Percentiles rank a stretch among this genome's conserved stretches.
These are phyloP conservation scores for Miniopterus natalensis DNA, from an alignment of 2,113 vertebrate species.

Conservation along the genomic window DNA sequence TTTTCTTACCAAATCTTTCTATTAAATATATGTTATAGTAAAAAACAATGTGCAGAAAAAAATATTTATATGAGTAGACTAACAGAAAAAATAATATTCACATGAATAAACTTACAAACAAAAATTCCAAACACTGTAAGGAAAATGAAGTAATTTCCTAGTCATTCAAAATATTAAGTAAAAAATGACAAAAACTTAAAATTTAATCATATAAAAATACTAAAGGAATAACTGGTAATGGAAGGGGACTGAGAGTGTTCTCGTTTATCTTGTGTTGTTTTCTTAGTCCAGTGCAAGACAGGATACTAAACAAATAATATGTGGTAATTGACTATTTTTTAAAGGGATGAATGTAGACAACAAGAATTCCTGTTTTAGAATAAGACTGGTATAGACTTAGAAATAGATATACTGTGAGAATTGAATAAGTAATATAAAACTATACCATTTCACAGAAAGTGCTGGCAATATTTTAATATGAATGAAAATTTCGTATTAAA, in stretches of 20 bases:
- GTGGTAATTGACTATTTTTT: conserved; percentile 31
- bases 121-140: neutral
- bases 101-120: neutral
- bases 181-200: neutral
- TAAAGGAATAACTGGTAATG: neutral
- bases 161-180: neutral
- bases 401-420: neutral
- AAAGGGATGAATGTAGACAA: neutral
- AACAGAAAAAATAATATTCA: neutral
- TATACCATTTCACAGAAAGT: neutral
- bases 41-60: neutral
- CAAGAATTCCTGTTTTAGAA: neutral
- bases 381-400: neutral
- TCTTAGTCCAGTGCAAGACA: neutral
- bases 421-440: neutral
- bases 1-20: neutral
- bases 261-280: neutral
- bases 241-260: neutral
- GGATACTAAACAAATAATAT: neutral
- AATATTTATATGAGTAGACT: neutral
- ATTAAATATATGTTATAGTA: conserved; percentile 14
- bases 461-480: neutral
- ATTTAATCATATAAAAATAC: neutral
- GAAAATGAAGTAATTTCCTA: conserved; percentile 32
- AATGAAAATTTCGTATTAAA: neutral